phyloP scores from a whole-genome alignment of 1,140 invertebrate genomes.

The Phthorimaea operculella region DNA sequence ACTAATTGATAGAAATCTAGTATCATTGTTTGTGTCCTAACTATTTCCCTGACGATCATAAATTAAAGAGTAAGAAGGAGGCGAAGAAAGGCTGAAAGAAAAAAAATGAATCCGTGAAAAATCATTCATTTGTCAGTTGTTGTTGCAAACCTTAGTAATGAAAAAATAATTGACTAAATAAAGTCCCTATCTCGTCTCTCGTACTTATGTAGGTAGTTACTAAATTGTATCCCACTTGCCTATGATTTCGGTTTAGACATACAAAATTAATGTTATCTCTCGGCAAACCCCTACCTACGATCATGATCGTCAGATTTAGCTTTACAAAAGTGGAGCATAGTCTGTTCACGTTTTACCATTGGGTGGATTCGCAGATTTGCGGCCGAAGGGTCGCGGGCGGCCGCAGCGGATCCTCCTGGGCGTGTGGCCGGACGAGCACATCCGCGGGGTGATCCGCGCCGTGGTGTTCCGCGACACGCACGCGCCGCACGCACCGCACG shows the following conservation, averaged over 20 bases:
- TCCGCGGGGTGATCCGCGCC: constrained; percentile 88
- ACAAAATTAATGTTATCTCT: too few relatives aligned
- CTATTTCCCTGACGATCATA: too few relatives aligned
- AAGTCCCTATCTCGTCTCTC: not conserved
- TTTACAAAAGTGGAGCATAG: constrained; percentile 14
- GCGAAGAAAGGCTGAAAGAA: too few relatives aligned
- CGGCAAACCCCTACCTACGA: not conserved
- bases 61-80: too few relatives aligned
- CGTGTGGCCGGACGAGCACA: constrained; percentile 92
- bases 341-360: constrained; percentile 63
- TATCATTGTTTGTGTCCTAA: too few relatives aligned
- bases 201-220: not conserved
- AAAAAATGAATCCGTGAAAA: too few relatives aligned
- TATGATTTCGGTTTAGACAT: too few relatives aligned
- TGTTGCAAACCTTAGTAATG: too few relatives aligned
- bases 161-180: too few relatives aligned
- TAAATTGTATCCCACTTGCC: too few relatives aligned
- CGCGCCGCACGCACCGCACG: constrained; percentile 72
- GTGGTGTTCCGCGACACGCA: constrained; percentile 90
- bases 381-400: constrained; percentile 88
- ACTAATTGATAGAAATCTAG: too few relatives aligned
- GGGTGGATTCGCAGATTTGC: constrained; percentile 75
- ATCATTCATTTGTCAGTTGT: too few relatives aligned
- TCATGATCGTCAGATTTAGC: not conserved
- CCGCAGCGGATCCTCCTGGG: constrained; percentile 90